phyloP scores from a whole-genome alignment of 2,888 invertebrate species.

The Bruchidius siliquastri region DNA sequence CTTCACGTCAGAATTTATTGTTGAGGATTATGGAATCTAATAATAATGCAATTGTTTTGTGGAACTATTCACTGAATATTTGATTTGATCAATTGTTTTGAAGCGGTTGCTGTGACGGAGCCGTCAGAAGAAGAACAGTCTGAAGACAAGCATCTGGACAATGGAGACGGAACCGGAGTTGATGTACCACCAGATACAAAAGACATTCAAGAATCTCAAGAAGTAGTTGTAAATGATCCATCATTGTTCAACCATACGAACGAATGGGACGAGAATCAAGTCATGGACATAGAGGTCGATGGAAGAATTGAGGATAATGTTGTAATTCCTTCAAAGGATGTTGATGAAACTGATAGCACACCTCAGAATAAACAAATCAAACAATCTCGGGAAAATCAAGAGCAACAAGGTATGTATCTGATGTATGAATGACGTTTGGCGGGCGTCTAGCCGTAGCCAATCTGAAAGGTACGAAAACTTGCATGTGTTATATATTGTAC shows the following conservation, averaged over 20 bases:
- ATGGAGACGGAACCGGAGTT: constrained; percentile 1
- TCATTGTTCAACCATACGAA: neutral
- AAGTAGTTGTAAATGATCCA: neutral
- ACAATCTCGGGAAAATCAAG: neutral
- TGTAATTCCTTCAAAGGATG: constrained; percentile 2
- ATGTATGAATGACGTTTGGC: too few species aligned
- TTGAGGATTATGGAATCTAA: too few species aligned
- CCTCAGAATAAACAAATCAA: neutral
- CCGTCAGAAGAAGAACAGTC: neutral
- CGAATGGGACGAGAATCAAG: constrained; percentile 6
- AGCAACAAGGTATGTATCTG: neutral
- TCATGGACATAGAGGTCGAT: constrained; percentile 28
- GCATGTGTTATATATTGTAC: too few species aligned
- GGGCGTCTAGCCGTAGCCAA: too few species aligned
- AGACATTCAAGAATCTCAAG: neutral
- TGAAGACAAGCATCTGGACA: neutral
- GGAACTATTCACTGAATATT: too few species aligned
- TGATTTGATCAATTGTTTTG: neutral
- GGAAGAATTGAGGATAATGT: constrained; percentile 7
- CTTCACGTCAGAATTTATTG: too few species aligned
- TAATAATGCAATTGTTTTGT: too few species aligned
- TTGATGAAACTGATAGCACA: constrained; percentile 1
- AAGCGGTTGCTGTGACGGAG: constrained; percentile 1
- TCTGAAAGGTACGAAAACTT: too few species aligned
- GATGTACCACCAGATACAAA: constrained; percentile 12